Conservation (phyloP, 2,113 vertebrate genomes). For the Xyrauchen texanus region DNA sequence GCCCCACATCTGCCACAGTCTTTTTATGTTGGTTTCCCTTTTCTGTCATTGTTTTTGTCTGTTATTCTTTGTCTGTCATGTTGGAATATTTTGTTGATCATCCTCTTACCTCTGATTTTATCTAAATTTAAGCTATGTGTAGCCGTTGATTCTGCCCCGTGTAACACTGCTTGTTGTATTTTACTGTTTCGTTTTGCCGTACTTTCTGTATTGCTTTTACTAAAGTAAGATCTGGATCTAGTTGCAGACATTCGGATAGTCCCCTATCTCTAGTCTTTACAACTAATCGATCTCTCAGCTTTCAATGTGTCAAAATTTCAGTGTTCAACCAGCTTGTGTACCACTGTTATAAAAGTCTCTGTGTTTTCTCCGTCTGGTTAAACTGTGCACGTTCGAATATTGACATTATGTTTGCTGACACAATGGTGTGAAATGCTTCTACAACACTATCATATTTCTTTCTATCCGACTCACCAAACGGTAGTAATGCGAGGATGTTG, state of each 20-base stretch:
- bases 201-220: conserved; percentile 41
- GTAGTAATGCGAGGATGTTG: conserved; percentile 39
- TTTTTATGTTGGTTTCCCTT: neutral
- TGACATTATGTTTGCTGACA: conserved; percentile 33
- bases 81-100: too few species aligned
- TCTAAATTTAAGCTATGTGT: too few species aligned
- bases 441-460: conserved; percentile 43
- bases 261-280: conserved; percentile 39
- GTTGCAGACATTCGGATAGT: conserved; percentile 37
- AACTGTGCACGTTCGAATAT: conserved; percentile 49
- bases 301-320: conserved; percentile 28
- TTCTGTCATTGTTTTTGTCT: conserved; percentile 8
- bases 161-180: conserved; percentile 33
- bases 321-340: conserved; percentile 17
- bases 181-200: conserved; percentile 35
- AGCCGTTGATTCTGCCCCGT: too few species aligned
- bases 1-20: conserved; percentile 32
- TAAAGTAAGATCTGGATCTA: conserved; percentile 18
- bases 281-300: conserved; percentile 25
- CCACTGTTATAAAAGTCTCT: conserved; percentile 29
- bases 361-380: conserved; percentile 24
- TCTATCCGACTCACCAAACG: conserved; percentile 33
- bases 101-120: too few species aligned
- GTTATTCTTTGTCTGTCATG: neutral
- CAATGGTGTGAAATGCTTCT: conserved; percentile 35